Base-by-base conservation (phyloP, 2,797 vertebrate genomes). In the Ctenochaetus hawaiiensis region DNA sequence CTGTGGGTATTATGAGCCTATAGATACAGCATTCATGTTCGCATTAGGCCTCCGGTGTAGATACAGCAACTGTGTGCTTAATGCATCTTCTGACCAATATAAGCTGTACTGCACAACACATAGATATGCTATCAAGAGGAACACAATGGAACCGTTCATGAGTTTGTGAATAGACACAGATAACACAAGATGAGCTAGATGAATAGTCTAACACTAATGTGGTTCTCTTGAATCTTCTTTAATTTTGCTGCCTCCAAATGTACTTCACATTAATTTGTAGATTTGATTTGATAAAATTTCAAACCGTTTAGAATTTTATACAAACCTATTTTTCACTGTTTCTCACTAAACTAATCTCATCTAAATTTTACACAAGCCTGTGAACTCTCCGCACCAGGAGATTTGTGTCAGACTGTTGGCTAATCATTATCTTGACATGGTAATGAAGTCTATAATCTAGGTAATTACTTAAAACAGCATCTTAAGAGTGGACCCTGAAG, bases 31-130 rank as follows among this genome's bases (percentile, higher is more conserved):
- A 53, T 68, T 64, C 51, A 58, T 34, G 26, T 72, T 66, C 18
- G 65, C 52, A 69, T 69, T 44, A 77, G 6, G 8, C 16, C 17
- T 1, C 7, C 2, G 0, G 16, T 37, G 5, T 17, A 34, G 54
- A 70, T 58, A 47, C 16, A 57, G 20, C 62, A 43, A 65, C 6
- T 45, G 52, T 64, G 59, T 14, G 59, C 30, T 34, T 34, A 72
- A 72, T 79, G 54, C 54, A 62, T 68, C 58, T 71, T 74, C 69
- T n/a, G 72, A 56, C 22, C 30, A 51, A 8, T 17, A 26, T 57
- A 48, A 56, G 68, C 48, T 72, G 34, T 43, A 45, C 23, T 58
- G 34, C 48, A 52, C 14, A 69, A 64, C 47, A 45, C 64, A 53
- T 16, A 58, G 22, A 58, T n/a, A 67, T 63, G n/a, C 17, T 57